phyloP scores from a whole-genome alignment of 2,797 vertebrate genomes.

The Onychomys arenicola region DNA sequence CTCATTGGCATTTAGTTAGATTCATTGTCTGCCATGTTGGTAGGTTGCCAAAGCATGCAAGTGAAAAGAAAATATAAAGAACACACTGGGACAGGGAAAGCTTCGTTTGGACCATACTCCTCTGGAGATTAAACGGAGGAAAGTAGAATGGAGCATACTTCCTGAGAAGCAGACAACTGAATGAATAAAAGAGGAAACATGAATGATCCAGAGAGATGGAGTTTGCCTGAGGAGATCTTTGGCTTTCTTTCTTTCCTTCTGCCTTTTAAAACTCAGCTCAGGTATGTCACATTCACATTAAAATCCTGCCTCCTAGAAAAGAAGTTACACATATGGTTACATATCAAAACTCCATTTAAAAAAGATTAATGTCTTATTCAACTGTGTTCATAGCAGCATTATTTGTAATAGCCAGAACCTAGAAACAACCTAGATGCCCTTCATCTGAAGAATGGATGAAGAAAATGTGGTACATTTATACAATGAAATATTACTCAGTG shows the following conservation, averaged over 20 bases:
- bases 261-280: not conserved
- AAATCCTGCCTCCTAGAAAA: not conserved
- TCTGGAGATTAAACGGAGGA: not conserved
- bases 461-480: no score
- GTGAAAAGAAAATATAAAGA: constrained; percentile 15
- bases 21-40: not conserved
- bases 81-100: not conserved
- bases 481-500: no score
- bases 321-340: accelerated
- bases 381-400: no score
- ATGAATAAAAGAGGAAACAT: not conserved
- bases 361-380: no score
- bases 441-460: no score
- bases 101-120: not conserved
- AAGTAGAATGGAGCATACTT: not conserved
- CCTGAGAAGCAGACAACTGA: not conserved
- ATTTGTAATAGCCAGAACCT: no score
- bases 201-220: not conserved
- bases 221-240: not conserved
- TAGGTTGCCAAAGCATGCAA: constrained; percentile 25
- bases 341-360: not conserved
- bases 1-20: not conserved
- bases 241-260: not conserved
- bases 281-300: not conserved
- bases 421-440: no score